These are phyloP conservation scores for Gallinago jamesoni DNA, from an alignment of 2,113 vertebrate genomes.

Conservation along the genomic window DNA sequence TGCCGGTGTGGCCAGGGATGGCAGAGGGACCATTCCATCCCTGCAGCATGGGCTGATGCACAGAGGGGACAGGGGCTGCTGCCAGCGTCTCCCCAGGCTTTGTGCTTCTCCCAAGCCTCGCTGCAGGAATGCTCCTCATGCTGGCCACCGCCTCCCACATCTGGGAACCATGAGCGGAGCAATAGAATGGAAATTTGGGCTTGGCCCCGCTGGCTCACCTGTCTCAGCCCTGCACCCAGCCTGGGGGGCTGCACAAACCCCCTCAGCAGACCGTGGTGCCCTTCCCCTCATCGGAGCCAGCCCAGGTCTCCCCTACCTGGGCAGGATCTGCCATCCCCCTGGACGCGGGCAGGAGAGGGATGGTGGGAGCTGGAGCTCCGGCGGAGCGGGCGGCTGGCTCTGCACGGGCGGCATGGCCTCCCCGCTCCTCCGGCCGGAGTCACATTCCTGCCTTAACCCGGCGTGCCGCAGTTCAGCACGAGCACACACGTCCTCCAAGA, in stretches of 20 bases:
- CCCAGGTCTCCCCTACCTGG: not conserved
- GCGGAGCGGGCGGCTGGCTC: not conserved
- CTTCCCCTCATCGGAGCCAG: rapidly evolving
- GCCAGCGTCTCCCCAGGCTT: not conserved
- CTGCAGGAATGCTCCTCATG: not conserved
- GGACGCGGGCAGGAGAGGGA: not conserved
- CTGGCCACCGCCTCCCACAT: not conserved
- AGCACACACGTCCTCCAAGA: slow-evolving; percentile 14
- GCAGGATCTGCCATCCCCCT: not conserved
- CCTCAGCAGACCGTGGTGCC: not conserved
- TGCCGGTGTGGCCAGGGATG: not conserved
- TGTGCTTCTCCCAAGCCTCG: not conserved
- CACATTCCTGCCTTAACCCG: not conserved
- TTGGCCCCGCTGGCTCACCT: not conserved
- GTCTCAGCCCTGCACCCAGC: not conserved
- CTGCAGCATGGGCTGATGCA: rapidly evolving
- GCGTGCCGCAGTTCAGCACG: not conserved
- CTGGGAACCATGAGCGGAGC: not conserved
- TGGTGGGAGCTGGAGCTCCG: not conserved
- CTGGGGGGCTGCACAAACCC: not conserved
- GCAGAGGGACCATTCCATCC: rapidly evolving
- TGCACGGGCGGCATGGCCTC: not conserved
- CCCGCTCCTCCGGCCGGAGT: not conserved
- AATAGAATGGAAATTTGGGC: not conserved
- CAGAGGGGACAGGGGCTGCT: too few species aligned